phyloP scores from a whole-genome alignment of 2,113 vertebrate species.

The Talpa occidentalis region DNA sequence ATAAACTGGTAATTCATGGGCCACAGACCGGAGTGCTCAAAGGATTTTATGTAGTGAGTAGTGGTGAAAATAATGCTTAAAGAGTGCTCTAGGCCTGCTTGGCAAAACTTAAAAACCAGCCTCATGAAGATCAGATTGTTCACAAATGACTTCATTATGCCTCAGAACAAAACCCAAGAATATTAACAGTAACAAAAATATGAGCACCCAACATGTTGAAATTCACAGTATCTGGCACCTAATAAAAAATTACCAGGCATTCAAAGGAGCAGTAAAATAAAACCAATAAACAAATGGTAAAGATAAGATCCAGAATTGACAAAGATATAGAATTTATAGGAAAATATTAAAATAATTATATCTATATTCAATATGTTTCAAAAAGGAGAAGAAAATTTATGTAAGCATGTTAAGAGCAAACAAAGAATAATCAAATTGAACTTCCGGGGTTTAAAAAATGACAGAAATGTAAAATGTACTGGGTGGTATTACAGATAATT shows the following conservation, averaged over 20 bases:
- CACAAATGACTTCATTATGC: background rate
- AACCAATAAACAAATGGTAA: background rate
- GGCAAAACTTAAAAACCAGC: constrained; percentile 20
- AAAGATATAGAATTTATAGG: background rate
- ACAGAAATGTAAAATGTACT: background rate
- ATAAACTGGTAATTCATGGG: background rate
- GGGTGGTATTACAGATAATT: background rate
- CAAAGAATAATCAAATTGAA: background rate
- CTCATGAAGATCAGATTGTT: constrained; percentile 3
- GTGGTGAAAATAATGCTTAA: background rate
- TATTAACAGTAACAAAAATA: constrained; percentile 10
- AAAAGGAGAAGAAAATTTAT: background rate
- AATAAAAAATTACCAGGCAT: background rate
- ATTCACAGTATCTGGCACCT: background rate
- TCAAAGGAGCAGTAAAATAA: constrained; percentile 36
- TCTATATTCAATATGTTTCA: background rate
- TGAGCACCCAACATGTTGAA: background rate
- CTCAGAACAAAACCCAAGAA: constrained; percentile 16
- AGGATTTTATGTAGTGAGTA: background rate
- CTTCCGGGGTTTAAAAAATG: background rate
- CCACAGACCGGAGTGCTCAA: background rate
- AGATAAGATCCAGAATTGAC: background rate
- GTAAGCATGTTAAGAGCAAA: background rate
- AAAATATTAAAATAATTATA: background rate
- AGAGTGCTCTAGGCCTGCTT: background rate